A percentile compares a stretch with the other conserved stretches of the same genome.
Conservation (phyloP, 2,113 vertebrate species). For the Glareola pratincola region DNA sequence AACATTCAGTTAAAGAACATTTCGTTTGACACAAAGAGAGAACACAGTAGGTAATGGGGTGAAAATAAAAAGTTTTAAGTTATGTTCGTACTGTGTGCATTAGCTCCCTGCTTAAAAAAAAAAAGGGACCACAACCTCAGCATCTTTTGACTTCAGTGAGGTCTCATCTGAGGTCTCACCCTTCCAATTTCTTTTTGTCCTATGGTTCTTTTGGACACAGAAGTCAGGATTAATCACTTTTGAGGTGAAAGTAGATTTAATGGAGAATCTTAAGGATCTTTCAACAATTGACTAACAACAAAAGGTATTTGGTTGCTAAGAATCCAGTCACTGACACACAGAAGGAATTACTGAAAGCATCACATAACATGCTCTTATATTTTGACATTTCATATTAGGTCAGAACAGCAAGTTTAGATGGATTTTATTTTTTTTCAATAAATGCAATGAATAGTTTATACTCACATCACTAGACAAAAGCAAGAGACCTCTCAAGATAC, state of each 20-base stretch:
- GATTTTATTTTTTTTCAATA: background rate
- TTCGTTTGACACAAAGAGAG: background rate
- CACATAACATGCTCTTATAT: background rate
- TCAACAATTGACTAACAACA: background rate
- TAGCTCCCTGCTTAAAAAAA: background rate
- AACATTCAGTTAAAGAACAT: background rate
- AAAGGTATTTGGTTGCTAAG: background rate
- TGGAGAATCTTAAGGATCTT: background rate
- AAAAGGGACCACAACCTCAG: background rate
- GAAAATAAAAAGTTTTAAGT: background rate
- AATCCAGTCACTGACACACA: background rate
- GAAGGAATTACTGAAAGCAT: background rate
- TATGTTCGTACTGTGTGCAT: accelerated
- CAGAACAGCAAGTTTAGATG: background rate
- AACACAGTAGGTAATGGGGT: background rate
- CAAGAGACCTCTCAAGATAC: background rate
- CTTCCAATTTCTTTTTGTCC: background rate
- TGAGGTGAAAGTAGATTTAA: background rate
- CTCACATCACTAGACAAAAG: background rate
- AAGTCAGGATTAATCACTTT: background rate
- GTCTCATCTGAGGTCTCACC: background rate
- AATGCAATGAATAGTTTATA: background rate
- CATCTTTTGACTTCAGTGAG: background rate
- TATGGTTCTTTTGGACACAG: background rate
- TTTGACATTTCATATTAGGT: background rate